These are phyloP conservation scores for Lacerta agilis DNA, from an alignment of 2,797 vertebrate genomes.

Conservation along the genomic window DNA sequence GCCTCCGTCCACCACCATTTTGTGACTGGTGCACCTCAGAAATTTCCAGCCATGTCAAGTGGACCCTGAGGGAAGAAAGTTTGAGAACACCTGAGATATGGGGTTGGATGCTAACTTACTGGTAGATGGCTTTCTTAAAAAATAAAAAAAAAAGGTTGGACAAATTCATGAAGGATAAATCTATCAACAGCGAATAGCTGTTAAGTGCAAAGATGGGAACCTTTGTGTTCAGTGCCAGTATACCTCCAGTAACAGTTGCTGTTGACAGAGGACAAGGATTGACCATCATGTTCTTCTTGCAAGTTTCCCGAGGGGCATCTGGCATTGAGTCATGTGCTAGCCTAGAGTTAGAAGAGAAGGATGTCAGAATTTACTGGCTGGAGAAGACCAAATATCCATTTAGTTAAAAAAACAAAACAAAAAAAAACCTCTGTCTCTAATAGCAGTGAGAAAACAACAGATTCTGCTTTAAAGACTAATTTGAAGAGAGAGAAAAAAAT, in stretches of 20 bases:
- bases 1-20: too few relatives aligned
- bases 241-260: background rate
- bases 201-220: background rate
- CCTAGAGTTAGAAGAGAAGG: background rate
- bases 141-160: background rate
- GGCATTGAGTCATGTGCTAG: background rate
- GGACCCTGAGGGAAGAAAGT: too few relatives aligned
- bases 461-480: background rate
- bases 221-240: background rate
- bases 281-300: background rate
- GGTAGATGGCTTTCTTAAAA: background rate
- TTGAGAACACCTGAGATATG: background rate
- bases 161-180: background rate
- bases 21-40: too few relatives aligned
- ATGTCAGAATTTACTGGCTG: background rate
- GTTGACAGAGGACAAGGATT: background rate
- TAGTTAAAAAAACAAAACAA: background rate
- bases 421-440: background rate
- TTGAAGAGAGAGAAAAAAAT: background rate
- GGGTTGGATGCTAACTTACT: background rate
- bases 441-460: background rate
- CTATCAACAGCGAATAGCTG: background rate
- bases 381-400: background rate
- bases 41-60: too few relatives aligned
- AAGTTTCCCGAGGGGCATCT: background rate